Base-by-base conservation (phyloP, 2,113 vertebrate genomes). In the Crotalus viridis region DNA sequence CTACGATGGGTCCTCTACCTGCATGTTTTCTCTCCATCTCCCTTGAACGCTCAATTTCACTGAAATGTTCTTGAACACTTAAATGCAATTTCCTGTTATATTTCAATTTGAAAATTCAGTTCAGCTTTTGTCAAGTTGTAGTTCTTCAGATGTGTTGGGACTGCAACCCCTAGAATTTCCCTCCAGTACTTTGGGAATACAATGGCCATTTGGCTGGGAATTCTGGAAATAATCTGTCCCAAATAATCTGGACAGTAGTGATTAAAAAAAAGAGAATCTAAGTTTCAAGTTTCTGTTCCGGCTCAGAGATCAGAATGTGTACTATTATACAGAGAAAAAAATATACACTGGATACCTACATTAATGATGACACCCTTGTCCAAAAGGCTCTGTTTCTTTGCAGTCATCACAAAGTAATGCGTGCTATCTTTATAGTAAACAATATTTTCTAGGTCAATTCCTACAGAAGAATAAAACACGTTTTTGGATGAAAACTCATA, bases 371-470 rank as follows among this genome's bases (percentile, higher is more conserved):
- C 99, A 61, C 99, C 98, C 96, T 99, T 99, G 94, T 99, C 99
- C 94, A 99, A 97, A 93, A 99, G 98, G 93, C 98, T 99, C 97
- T 99, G 99, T 87, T 99, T 99, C 97, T 99, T 99, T 90, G 99
- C 99, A 1, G 99, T 99, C 99, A 99, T 99, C 93, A 99, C 99
- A 95, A 99, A 99, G 97, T 99, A 99, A 96, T 99, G 99, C 0
- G 99, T 99, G 96, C 98, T 98, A 96, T 99, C 99, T 96, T 98
- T 99, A 93, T 99, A 99, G 97, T 99, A 99, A 92, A 99, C 99
- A 88, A 99, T 99, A 97, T 99, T 99, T 97, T 99, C 99, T 88
- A 99, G 97, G 95, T 99, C 99, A 28, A 99, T 98, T 93, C 99
- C 99, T 99, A 97, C 64, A 96, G 97, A 95, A 89, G 97, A 96